Base-by-base conservation (phyloP, 2,113 vertebrate species). In the Caranx ignobilis region DNA sequence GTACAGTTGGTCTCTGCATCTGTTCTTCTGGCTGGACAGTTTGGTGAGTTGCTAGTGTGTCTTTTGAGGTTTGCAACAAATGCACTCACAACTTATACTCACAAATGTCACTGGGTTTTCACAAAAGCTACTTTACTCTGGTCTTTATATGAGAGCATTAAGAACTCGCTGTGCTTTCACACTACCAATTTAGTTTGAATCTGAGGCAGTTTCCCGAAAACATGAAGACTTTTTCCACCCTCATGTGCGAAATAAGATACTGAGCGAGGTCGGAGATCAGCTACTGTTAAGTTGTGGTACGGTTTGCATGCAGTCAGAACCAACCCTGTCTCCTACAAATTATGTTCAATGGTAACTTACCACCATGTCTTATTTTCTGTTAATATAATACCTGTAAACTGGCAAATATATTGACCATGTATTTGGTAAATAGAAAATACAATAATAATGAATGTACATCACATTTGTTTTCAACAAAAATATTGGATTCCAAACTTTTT, bases 11-110 rank as follows among this genome's bases (percentile, higher is more conserved):
- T 55, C 64, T 13, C n/a, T 39, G 59, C 64, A 84, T 80, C 66
- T 73, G 75, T 31, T 83, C 45, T 18, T 66, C 52, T 68, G 79
- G 5, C 41, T 50, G 64, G 32, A 69, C 45, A 56, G 57, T 79
- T 60, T 57, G 15, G 41, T 47, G 55, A 45, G 71, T 31, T 34
- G 55, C 19, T 67, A 8, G 54, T 26, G 32, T 31, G 0, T 71
- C 65, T 64, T 47, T 65, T 15, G 18, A 59, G 50, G 52, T 43
- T 84, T 4, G 1, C 21, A 48, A 48, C 26, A 52, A 45, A 55
- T 21, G 7, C 11, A 68, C n/a, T 47, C 10, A 59, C 18, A 19
- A 21, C 16, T 35, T 37, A 5, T 45, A 7, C 26, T 26, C 26
- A 26, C 26, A 26, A 26, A 26, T 26, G 26, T 26, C 26, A 26